Percentiles rank a stretch among this genome's conserved stretches.
Conservation (phyloP, 2,888 invertebrate genomes). For the Tachina fera region DNA sequence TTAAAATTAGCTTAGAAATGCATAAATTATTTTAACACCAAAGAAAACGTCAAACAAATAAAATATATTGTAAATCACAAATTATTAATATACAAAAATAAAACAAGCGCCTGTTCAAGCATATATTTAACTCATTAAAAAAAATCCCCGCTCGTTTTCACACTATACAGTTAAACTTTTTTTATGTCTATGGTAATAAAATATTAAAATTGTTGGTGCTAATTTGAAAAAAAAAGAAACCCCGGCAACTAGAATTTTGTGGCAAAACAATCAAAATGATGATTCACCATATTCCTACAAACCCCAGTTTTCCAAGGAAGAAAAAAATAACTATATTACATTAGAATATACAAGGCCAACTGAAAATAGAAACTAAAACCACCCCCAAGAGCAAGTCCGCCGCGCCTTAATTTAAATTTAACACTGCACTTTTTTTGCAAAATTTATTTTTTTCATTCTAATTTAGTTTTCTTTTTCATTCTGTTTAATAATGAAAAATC, state of each 20-base stretch:
- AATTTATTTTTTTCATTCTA: constrained; percentile 19
- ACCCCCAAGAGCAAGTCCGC: constrained; percentile 19
- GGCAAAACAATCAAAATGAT: constrained; percentile 22
- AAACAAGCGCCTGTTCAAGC: constrained; percentile 56
- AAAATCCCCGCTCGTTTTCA: background rate
- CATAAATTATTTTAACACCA: constrained; percentile 41
- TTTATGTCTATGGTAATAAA: background rate
- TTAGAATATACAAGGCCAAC: background rate
- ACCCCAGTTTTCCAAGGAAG: constrained; percentile 28
- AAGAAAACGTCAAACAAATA: background rate
- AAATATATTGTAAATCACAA: constrained; percentile 51
- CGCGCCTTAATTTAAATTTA: constrained; percentile 34
- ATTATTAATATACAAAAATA: constrained; percentile 40
- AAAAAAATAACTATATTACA: constrained; percentile 17
- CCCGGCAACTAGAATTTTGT: constrained; percentile 16
- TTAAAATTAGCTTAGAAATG: constrained; percentile 61
- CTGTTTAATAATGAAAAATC: constrained; percentile 56
- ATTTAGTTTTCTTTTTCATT: background rate
- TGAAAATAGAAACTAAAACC: constrained; percentile 6
- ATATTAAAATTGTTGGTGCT: background rate
- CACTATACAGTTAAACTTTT: constrained; percentile 29
- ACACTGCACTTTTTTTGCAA: constrained; percentile 49
- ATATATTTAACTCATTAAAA: constrained; percentile 22
- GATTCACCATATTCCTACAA: constrained; percentile 56
- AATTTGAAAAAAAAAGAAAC: constrained; percentile 9